A percentile compares a stretch with the other conserved stretches of the same genome.
phyloP scores from a whole-genome alignment of 2,113 vertebrate genomes.

The Neolamprologus longior region DNA sequence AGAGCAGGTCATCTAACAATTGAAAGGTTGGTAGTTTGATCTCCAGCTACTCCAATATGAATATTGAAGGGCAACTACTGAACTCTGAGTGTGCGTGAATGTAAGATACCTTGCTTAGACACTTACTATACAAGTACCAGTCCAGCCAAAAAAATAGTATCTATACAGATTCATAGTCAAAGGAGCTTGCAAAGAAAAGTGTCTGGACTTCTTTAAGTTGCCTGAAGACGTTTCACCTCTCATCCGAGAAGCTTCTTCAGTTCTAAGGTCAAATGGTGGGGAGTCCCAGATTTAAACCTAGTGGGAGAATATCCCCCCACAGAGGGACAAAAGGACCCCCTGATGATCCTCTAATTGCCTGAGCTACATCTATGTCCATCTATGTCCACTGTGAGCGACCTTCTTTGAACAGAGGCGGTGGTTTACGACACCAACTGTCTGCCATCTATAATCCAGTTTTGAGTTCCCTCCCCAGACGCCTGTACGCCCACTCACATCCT shows the following conservation, averaged over 20 bases:
- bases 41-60: not conserved
- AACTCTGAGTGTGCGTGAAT: not conserved
- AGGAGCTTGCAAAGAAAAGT: accelerated
- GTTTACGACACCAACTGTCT: no score
- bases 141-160: not conserved
- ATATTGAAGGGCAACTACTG: not conserved
- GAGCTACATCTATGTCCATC: no score
- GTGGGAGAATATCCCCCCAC: accelerated
- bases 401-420: no score
- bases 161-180: not conserved
- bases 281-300: not conserved
- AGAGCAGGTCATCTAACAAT: not conserved
- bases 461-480: no score
- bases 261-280: accelerated
- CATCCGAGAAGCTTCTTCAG: not conserved
- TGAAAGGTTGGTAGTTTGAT: not conserved
- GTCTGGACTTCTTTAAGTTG: not conserved
- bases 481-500: no score
- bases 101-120: not conserved
- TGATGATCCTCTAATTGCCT: not conserved
- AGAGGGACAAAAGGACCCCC: not conserved
- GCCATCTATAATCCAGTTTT: no score
- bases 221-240: accelerated
- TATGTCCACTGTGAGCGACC: no score
- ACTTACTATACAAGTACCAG: not conserved